Base-by-base conservation (phyloP, 2,113 vertebrate species). In the Chaetodon trifascialis region DNA sequence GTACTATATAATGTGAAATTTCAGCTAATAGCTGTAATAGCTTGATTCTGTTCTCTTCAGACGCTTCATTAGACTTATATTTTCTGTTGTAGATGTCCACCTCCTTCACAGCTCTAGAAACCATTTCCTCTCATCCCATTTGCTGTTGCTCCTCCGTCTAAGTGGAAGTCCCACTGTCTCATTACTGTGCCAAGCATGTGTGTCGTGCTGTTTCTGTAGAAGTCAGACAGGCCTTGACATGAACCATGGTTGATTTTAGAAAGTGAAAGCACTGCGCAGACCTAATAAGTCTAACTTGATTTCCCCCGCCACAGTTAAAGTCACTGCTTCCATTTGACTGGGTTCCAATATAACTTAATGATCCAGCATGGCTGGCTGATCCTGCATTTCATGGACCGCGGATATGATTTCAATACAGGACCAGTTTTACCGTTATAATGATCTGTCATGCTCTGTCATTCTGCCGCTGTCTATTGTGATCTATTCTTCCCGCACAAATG, bases 291-390 rank as follows among this genome's bases (percentile, higher is more conserved):
- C 7, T 38, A 49, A 65, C 19, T 40, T 12, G 36, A 44, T 42
- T 0, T 73, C 5, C 46, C 11, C 30, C 14, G 17, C 12, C 42
- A 14, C 21, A 72, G n/a, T 49, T 52, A 63, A 19, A 59, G 36
- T 38, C 10, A 79, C 73, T 78, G 15, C 11, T 86, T 80, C 68
- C 46, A 9, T 59, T 80, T 51, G 46, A 46, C 71, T 68, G 34
- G 74, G 52, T 72, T 56, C 30, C 58, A 73, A 0, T 42, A 3
- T 21, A 5, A 36, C 40, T 12, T 58, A 82, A 73, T 67, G 82
- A 79, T 78, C 30, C 58, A 40, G 47, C 10, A 0, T 59, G 73
- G 40, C 51, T 80, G 76, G 30, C 55, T 47, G 52, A 73, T 65
- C 42, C 5, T 4, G 21, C 19, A 25, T 71, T 54, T 23, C 46